Percentiles rank a stretch among this genome's conserved stretches.
These are phyloP conservation scores for Apamea anceps DNA, from an alignment of 2,888 invertebrate genomes.

Conservation along the genomic window DNA sequence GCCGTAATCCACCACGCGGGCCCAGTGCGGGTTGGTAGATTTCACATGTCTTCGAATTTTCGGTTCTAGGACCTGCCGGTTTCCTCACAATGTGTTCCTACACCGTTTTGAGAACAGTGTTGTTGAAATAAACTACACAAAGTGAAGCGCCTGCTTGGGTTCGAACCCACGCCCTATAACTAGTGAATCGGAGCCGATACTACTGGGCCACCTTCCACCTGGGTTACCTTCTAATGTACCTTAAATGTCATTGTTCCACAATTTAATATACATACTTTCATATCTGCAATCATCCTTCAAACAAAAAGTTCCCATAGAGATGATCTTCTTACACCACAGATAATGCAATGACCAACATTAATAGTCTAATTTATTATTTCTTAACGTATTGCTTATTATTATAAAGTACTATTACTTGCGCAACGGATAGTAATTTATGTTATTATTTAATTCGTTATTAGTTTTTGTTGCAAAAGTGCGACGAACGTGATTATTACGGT, in stretches of 20 bases:
- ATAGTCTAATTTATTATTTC: constrained; percentile 54
- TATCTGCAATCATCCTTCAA: constrained; percentile 32
- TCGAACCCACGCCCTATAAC: background rate
- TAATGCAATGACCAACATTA: constrained; percentile 46
- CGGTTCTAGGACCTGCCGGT: too few relatives aligned
- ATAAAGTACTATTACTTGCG: constrained; percentile 35
- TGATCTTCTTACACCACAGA: constrained; percentile 50
- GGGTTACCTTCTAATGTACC: background rate
- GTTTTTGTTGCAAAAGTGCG: constrained; percentile 42
- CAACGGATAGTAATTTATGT: constrained; percentile 43
- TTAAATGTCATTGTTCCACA: background rate
- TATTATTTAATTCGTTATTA: constrained; percentile 49
- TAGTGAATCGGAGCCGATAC: background rate
- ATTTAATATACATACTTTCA: background rate
- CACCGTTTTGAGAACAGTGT: too few relatives aligned
- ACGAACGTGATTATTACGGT: constrained; percentile 37
- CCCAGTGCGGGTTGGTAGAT: too few relatives aligned
- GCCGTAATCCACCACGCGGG: too few relatives aligned
- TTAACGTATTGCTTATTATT: constrained; percentile 50
- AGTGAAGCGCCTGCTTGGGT: background rate
- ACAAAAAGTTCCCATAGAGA: constrained; percentile 44
- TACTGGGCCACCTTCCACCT: background rate
- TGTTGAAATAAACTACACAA: too few relatives aligned
- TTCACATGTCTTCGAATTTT: too few relatives aligned
- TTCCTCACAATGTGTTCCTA: too few relatives aligned